Conservation (phyloP, 2,797 vertebrate species). For the Huso huso region DNA sequence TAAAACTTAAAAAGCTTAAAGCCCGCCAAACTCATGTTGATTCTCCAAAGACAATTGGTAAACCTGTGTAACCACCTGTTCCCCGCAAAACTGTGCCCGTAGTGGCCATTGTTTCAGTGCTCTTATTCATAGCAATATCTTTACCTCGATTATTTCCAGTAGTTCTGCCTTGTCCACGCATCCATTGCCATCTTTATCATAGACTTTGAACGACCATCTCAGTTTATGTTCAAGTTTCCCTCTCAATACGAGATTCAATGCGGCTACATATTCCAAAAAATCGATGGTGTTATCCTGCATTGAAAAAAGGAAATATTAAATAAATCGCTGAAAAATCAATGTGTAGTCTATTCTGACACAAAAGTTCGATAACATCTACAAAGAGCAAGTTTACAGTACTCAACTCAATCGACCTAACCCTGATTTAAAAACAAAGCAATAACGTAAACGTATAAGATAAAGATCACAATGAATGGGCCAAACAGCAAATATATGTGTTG, state of each 20-base stretch:
- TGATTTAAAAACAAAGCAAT: background rate
- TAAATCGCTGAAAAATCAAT: background rate
- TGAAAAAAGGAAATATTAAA: background rate
- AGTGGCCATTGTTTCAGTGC: background rate
- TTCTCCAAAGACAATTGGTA: background rate
- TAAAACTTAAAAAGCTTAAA: no score
- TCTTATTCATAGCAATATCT: slow-evolving; percentile 9
- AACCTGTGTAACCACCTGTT: background rate
- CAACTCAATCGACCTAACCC: background rate
- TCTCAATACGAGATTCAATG: slow-evolving; percentile 48
- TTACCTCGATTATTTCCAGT: slow-evolving; percentile 41
- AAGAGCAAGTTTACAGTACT: background rate
- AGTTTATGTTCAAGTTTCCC: slow-evolving; percentile 56
- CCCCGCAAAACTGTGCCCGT: background rate
- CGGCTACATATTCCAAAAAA: slow-evolving; percentile 55
- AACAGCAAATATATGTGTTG: background rate
- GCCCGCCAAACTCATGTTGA: background rate
- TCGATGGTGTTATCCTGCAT: slow-evolving; percentile 52
- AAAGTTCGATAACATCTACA: background rate
- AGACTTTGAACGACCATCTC: slow-evolving; percentile 65
- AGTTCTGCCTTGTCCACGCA: slow-evolving; percentile 50
- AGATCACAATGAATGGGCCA: background rate
- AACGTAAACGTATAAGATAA: background rate
- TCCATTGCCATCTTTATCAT: slow-evolving; percentile 57
- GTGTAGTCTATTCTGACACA: background rate